A percentile compares a stretch with the other conserved stretches of the same genome.
Conservation (phyloP, 2,797 vertebrate species). For the Gymnothorax reevesii region DNA sequence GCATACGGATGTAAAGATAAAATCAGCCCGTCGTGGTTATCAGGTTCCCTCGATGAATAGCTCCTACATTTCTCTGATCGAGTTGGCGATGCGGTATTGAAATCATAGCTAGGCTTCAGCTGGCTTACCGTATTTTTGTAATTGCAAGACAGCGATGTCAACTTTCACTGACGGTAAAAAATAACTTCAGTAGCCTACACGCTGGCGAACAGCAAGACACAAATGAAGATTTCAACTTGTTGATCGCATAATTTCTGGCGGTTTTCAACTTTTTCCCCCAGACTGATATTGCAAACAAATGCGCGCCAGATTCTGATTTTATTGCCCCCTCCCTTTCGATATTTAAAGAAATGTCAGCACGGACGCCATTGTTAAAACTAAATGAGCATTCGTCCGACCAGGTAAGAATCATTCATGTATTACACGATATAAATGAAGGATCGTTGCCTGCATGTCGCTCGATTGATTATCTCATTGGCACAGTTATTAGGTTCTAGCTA, state of each 20-base stretch:
- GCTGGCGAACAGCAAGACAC: slow-evolving; percentile 29
- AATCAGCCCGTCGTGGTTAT: no score
- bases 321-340: slow-evolving; percentile 28
- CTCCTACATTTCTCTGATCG: background rate
- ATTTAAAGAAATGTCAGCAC: slow-evolving; percentile 50
- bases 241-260: slow-evolving; percentile 24
- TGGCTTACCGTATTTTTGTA: background rate
- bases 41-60: background rate
- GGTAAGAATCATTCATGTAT: slow-evolving; percentile 44
- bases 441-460: background rate
- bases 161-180: slow-evolving; percentile 22
- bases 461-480: background rate
- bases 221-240: slow-evolving; percentile 32
- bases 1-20: background rate
- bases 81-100: background rate
- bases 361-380: slow-evolving; percentile 47
- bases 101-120: background rate
- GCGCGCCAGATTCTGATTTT: slow-evolving; percentile 37
- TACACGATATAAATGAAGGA: background rate
- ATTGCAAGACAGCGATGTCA: slow-evolving; percentile 11
- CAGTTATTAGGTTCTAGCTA: background rate
- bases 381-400: slow-evolving; percentile 51
- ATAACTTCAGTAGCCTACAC: slow-evolving; percentile 21
- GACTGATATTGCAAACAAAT: slow-evolving; percentile 18
- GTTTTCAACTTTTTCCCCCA: slow-evolving; percentile 22